These are phyloP conservation scores for Eueremaeus valkanovi DNA, from an alignment of 2,888 invertebrate species.

Conservation along the genomic window DNA sequence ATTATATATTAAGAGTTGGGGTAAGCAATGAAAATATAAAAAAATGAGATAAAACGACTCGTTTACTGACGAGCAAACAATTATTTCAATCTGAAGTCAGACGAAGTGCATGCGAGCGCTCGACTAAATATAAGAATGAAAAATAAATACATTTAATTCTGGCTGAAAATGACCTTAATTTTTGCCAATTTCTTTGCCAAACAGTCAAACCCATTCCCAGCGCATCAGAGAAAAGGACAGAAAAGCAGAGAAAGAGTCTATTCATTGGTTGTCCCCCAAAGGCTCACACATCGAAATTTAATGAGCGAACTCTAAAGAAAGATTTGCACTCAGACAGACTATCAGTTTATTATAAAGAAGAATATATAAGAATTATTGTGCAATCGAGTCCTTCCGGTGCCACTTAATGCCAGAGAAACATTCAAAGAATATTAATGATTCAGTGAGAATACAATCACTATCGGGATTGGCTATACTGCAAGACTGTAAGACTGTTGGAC, in stretches of 20 bases:
- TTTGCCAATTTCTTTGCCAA: conserved; percentile 11
- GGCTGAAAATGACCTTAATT: conserved; percentile 15
- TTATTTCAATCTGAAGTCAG: background rate
- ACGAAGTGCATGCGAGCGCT: background rate
- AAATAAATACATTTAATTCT: conserved; percentile 3
- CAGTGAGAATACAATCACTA: conserved; percentile 22
- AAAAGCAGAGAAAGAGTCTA: background rate
- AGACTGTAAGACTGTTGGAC: too few species aligned
- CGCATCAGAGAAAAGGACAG: background rate
- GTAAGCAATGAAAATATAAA: background rate
- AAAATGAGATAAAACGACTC: background rate
- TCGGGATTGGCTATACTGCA: background rate
- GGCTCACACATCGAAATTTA: background rate
- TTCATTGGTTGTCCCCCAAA: conserved; percentile 6
- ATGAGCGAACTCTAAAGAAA: background rate
- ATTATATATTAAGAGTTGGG: background rate
- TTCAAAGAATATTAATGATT: conserved; percentile 31
- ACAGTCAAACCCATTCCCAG: background rate
- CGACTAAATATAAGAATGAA: background rate
- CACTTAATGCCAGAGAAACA: conserved; percentile 17
- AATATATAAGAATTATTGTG: conserved; percentile 13
- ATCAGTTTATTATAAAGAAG: too few species aligned
- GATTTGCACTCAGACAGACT: background rate
- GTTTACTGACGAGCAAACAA: conserved; percentile 17
- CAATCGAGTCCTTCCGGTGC: conserved; percentile 29